These are phyloP conservation scores for Eurytoma adleriae DNA, from an alignment of 2,888 invertebrate genomes.

Conservation along the genomic window DNA sequence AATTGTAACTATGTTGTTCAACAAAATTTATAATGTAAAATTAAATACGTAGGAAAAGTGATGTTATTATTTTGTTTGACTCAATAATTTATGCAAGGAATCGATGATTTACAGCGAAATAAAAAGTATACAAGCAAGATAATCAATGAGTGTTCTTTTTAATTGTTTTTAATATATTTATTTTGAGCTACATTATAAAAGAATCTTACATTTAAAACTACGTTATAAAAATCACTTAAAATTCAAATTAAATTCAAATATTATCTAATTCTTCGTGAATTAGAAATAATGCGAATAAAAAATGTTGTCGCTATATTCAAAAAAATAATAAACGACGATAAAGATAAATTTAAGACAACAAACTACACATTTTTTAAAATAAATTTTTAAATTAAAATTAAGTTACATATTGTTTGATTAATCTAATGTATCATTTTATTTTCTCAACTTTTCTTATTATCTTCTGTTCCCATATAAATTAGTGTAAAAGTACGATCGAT, in stretches of 20 bases:
- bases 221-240: slow-evolving; percentile 33
- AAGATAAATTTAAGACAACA: not conserved
- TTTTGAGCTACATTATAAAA: slow-evolving; percentile 50
- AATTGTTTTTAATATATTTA: slow-evolving; percentile 36
- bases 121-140: slow-evolving; percentile 12
- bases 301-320: not conserved
- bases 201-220: slow-evolving; percentile 50
- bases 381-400: too few relatives aligned
- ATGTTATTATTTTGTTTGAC: slow-evolving; percentile 32
- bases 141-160: not conserved
- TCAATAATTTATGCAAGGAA: slow-evolving; percentile 30
- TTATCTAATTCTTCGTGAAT: not conserved
- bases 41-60: slow-evolving; percentile 1
- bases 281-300: too few relatives aligned
- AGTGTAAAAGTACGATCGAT: not conserved
- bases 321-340: slow-evolving; percentile 3
- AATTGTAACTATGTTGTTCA: slow-evolving; percentile 21
- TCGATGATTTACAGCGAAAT: slow-evolving; percentile 22
- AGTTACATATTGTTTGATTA: not conserved
- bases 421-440: too few relatives aligned
- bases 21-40: slow-evolving; percentile 9
- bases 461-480: slow-evolving; percentile 5
- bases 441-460: not conserved
- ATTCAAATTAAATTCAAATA: slow-evolving; percentile 46
- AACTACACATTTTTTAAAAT: not conserved